A percentile compares a stretch with the other conserved stretches of the same genome.
Conservation (phyloP, 2,888 invertebrate species). For the Lamellibrachia satsuma region DNA sequence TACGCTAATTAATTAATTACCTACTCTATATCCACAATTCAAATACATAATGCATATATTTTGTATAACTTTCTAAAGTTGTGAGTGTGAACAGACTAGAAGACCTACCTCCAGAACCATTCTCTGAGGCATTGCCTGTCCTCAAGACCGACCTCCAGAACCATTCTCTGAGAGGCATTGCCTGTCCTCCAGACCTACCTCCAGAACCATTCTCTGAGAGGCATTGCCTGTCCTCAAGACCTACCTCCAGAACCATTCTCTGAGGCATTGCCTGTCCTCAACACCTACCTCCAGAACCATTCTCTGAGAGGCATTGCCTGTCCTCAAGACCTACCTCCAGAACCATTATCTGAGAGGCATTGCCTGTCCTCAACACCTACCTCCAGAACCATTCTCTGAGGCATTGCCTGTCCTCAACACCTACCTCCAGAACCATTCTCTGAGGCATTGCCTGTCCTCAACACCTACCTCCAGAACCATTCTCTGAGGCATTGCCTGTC, state of each 20-base stretch:
- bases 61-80: background rate
- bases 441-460: slow-evolving; percentile 55
- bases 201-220: slow-evolving; percentile 49
- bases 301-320: slow-evolving; percentile 50
- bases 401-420: slow-evolving; percentile 52
- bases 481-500: slow-evolving; percentile 50
- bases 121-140: slow-evolving; percentile 50
- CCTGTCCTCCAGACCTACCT: slow-evolving; percentile 48
- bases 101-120: slow-evolving; percentile 43
- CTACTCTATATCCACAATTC: background rate
- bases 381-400: slow-evolving; percentile 48
- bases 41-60: background rate
- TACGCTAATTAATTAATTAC: background rate
- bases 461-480: slow-evolving; percentile 40
- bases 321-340: slow-evolving; percentile 46
- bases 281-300: slow-evolving; percentile 40
- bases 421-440: slow-evolving; percentile 44
- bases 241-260: slow-evolving; percentile 44
- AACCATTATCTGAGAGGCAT: slow-evolving; percentile 51
- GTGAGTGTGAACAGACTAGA: background rate
- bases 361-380: slow-evolving; percentile 48
- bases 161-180: slow-evolving; percentile 50
- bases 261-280: slow-evolving; percentile 55
- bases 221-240: slow-evolving; percentile 52
- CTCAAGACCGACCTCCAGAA: slow-evolving; percentile 47